phyloP scores from a whole-genome alignment of 2,888 invertebrate genomes.

The Nomada fabriciana region DNA sequence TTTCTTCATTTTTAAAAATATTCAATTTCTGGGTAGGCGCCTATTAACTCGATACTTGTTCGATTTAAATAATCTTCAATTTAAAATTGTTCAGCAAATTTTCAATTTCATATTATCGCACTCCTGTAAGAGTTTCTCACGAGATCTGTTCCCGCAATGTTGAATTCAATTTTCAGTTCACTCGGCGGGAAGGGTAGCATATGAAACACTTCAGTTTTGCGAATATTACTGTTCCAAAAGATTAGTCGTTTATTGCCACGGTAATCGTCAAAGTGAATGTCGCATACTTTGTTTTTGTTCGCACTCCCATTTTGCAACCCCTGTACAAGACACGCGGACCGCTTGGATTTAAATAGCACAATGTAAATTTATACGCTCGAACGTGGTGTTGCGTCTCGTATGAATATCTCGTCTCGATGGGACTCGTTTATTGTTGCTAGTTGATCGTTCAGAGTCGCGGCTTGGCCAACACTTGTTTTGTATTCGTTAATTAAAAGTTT shows the following conservation, averaged over 20 bases:
- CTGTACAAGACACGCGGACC: neutral
- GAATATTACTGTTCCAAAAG: neutral
- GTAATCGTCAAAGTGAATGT: neutral
- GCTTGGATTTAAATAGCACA: neutral
- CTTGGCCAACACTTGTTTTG: slow-evolving; percentile 51
- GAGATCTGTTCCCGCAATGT: too few relatives aligned
- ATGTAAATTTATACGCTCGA: slow-evolving; percentile 64
- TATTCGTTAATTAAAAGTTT: slow-evolving; percentile 70
- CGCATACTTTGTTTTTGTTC: neutral
- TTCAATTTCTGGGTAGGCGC: too few relatives aligned
- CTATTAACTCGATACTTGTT: too few relatives aligned
- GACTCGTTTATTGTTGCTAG: slow-evolving; percentile 41
- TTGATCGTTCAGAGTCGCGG: slow-evolving; percentile 64
- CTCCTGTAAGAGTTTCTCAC: too few relatives aligned
- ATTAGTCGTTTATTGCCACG: neutral
- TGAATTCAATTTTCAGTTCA: too few relatives aligned
- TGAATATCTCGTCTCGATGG: slow-evolving; percentile 26
- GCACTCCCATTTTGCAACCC: neutral
- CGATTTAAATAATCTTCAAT: too few relatives aligned
- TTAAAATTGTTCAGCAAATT: too few relatives aligned
- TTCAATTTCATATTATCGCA: too few relatives aligned
- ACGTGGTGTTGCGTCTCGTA: slow-evolving; percentile 10
- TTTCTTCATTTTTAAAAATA: too few relatives aligned
- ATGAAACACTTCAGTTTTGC: too few relatives aligned
- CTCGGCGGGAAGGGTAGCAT: too few relatives aligned